phyloP scores from a whole-genome alignment of 2,888 invertebrate species.

The Cotesia congregata region DNA sequence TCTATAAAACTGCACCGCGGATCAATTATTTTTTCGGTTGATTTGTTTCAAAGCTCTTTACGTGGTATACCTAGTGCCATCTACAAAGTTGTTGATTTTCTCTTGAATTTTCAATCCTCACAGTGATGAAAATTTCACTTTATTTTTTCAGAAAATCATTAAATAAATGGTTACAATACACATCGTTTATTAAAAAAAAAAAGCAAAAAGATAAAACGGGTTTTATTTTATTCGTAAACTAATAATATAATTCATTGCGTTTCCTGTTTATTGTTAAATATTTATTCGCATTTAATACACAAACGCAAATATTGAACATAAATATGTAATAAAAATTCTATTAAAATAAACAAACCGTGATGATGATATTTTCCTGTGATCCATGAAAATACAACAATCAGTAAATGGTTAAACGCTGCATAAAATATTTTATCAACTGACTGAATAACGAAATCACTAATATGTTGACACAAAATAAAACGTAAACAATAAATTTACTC shows the following conservation, averaged over 20 bases:
- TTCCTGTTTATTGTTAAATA: too few relatives aligned
- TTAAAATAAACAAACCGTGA: constrained; percentile 12
- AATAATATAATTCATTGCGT: too few relatives aligned
- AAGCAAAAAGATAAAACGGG: too few relatives aligned
- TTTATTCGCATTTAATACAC: too few relatives aligned
- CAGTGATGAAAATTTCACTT: too few relatives aligned
- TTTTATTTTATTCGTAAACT: too few relatives aligned
- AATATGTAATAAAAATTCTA: neutral
- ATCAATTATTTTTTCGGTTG: constrained; percentile 6
- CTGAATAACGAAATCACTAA: constrained; percentile 19
- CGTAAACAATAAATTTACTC: constrained; percentile 10
- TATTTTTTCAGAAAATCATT: too few relatives aligned
- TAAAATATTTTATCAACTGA: neutral
- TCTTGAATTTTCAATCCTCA: neutral
- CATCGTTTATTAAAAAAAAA: too few relatives aligned
- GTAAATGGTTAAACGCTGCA: constrained; percentile 13
- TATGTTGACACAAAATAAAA: constrained; percentile 1
- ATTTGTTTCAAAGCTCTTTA: constrained; percentile 4
- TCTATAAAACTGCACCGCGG: neutral
- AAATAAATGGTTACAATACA: too few relatives aligned
- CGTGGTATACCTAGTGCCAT: neutral
- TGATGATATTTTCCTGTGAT: constrained; percentile 26
- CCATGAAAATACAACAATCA: constrained; percentile 27
- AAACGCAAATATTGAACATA: too few relatives aligned
- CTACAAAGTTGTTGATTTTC: neutral